Conservation (phyloP, 2,888 invertebrate species). For the Drosophila limbata region DNA sequence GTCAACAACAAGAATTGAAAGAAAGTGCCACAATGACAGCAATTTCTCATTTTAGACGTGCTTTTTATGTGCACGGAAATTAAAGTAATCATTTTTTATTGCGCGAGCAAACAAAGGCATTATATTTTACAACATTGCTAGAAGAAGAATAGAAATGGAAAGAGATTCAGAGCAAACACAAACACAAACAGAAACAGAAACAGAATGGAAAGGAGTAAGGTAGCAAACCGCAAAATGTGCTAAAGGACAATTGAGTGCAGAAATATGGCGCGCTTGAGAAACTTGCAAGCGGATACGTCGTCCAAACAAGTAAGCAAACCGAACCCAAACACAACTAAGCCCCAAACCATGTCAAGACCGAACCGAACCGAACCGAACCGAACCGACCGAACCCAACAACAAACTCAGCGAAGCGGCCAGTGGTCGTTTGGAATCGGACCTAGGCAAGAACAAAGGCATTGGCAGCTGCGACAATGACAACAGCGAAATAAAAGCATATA, state of each 20-base stretch:
- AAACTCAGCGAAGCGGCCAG: slow-evolving; percentile 38
- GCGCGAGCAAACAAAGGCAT: slow-evolving; percentile 81
- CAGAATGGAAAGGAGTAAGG: slow-evolving; percentile 10
- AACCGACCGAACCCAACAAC: slow-evolving; percentile 10
- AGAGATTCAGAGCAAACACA: neutral
- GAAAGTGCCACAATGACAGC: slow-evolving; percentile 68
- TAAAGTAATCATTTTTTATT: slow-evolving; percentile 80
- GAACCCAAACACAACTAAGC: slow-evolving; percentile 1
- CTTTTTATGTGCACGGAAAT: slow-evolving; percentile 76
- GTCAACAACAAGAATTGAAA: slow-evolving; percentile 24
- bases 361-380: slow-evolving; percentile 9
- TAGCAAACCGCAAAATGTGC: slow-evolving; percentile 65
- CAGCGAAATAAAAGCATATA: slow-evolving; percentile 75
- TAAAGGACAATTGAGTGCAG: slow-evolving; percentile 79
- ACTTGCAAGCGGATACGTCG: slow-evolving; percentile 64
- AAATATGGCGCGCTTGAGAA: slow-evolving; percentile 72
- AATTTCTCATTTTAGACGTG: slow-evolving; percentile 77
- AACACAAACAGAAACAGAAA: neutral
- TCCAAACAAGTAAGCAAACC: slow-evolving; percentile 54
- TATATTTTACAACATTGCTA: slow-evolving; percentile 66
- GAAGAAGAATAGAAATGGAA: neutral
- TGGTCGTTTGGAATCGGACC: slow-evolving; percentile 49
- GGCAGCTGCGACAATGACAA: slow-evolving; percentile 81
- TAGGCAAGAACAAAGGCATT: slow-evolving; percentile 76
- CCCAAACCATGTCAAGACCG: slow-evolving; percentile 6